Conservation (phyloP, 1,140 invertebrate genomes). For the Mylabris phalerata region DNA sequence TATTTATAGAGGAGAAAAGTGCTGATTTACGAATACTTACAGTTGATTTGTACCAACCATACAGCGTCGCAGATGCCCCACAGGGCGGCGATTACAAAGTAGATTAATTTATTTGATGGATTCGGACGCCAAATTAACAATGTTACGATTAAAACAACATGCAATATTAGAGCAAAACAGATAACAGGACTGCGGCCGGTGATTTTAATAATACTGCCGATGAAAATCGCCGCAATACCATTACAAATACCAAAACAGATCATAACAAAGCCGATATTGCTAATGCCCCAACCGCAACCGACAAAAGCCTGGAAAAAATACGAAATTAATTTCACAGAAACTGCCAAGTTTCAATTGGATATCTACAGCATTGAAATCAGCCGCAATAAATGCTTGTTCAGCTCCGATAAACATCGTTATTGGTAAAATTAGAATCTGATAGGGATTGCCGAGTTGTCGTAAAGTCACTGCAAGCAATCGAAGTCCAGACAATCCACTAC, state of each 20-base stretch:
- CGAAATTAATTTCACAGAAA: not conserved
- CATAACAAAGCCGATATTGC: slow-evolving; percentile 86
- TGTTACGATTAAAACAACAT: slow-evolving; percentile 58
- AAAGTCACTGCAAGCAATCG: slow-evolving; percentile 71
- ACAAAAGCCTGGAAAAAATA: slow-evolving; percentile 65
- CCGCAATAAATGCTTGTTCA: slow-evolving; percentile 86
- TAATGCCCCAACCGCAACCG: slow-evolving; percentile 82
- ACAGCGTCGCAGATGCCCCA: slow-evolving; percentile 90
- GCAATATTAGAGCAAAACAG: slow-evolving; percentile 64
- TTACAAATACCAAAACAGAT: slow-evolving; percentile 84
- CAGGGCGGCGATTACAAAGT: slow-evolving; percentile 76
- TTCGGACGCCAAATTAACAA: slow-evolving; percentile 70
- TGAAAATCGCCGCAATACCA: slow-evolving; percentile 69
- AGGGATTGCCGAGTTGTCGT: slow-evolving; percentile 64
- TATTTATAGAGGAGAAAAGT: too few relatives aligned
- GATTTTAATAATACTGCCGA: slow-evolving; percentile 72
- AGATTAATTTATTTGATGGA: slow-evolving; percentile 60
- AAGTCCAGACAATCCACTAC: slow-evolving; percentile 47
- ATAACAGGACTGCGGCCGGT: slow-evolving; percentile 73
- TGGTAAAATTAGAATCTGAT: slow-evolving; percentile 79
- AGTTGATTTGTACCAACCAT: slow-evolving; percentile 92
- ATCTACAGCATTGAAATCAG: slow-evolving; percentile 81
- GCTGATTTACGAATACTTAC: slow-evolving; percentile 48
- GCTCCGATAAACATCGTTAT: slow-evolving; percentile 92
- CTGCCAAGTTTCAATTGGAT: not conserved